Conservation (phyloP, 2,888 invertebrate species). For the Anorthoa munda region DNA sequence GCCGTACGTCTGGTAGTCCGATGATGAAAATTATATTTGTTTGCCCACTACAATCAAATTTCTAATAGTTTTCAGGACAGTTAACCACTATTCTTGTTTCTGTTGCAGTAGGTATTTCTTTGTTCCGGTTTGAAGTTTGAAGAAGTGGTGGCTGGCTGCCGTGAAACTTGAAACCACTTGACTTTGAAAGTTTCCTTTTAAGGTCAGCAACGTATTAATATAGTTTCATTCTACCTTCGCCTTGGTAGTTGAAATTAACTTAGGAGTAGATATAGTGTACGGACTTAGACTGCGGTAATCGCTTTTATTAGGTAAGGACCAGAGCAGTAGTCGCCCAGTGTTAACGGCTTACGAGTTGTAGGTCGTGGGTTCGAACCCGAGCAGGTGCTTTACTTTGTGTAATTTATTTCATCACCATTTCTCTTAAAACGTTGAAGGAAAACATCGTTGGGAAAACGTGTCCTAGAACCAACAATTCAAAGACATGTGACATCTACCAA, state of each 20-base stretch:
- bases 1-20: no score
- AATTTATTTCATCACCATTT: no score
- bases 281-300: not conserved
- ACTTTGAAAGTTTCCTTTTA: constrained; percentile 36
- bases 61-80: not conserved
- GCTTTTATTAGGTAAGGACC: not conserved
- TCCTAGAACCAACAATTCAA: no score
- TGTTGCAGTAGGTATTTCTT: constrained; percentile 13
- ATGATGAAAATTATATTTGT: not conserved
- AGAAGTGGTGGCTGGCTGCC: not conserved
- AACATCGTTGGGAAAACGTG: no score
- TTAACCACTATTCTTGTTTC: constrained; percentile 1
- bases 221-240: constrained; percentile 12
- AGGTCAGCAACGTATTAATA: constrained; percentile 33
- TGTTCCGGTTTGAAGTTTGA: constrained; percentile 11
- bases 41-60: not conserved
- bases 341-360: no score
- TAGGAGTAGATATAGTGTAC: no score
- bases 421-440: no score
- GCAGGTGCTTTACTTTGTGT: no score
- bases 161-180: constrained; percentile 27
- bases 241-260: constrained; percentile 2
- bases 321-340: no score
- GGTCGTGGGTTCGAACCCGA: no score
- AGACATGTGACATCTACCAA: no score